Evolutionary conservation across 2,888 invertebrate genomes (phyloP).

Genomic region (Subacronicta megacephala): DNA sequence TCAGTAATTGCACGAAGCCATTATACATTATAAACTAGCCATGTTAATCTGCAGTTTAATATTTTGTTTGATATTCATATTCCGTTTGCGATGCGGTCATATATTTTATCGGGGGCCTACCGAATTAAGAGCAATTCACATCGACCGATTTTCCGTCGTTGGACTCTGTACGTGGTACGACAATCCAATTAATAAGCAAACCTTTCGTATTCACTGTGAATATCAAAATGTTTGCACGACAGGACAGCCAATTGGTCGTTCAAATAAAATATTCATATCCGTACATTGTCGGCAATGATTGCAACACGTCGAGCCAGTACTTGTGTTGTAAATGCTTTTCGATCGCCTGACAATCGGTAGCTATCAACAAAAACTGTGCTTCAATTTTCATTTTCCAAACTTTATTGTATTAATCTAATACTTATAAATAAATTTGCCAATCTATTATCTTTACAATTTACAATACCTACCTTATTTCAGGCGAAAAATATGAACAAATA

Average conservation of each 20-base stretch:
- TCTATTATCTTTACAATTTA: too few species aligned
- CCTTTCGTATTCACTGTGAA: slow-evolving; percentile 84
- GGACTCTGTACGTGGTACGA: slow-evolving; percentile 72
- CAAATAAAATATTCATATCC: slow-evolving; percentile 85
- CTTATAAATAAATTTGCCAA: too few species aligned
- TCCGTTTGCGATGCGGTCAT: slow-evolving; percentile 68
- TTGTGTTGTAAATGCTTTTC: slow-evolving; percentile 48
- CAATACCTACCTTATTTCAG: too few species aligned
- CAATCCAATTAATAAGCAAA: slow-evolving; percentile 87
- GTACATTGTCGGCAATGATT: slow-evolving; percentile 75
- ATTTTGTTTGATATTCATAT: slow-evolving; percentile 75
- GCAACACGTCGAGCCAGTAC: slow-evolving; percentile 50
- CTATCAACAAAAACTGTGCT: slow-evolving; percentile 21
- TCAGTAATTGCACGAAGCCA: slow-evolving; percentile 28
- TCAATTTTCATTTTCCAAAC: slow-evolving; percentile 2
- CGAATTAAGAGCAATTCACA: slow-evolving; percentile 84
- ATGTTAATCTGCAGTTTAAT: slow-evolving; percentile 58
- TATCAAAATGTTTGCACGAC: slow-evolving; percentile 80
- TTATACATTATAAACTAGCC: slow-evolving; percentile 47
- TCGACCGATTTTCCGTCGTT: slow-evolving; percentile 76
- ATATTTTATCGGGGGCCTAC: slow-evolving; percentile 74
- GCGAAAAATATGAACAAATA: too few species aligned
- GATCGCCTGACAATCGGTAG: slow-evolving; percentile 28
- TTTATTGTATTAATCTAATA: too few species aligned
- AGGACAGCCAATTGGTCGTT: slow-evolving; percentile 76